Percentiles rank a stretch among this genome's conserved stretches.
Conservation (phyloP, 2,797 vertebrate genomes). For the Arnoldichthys spilopterus region DNA sequence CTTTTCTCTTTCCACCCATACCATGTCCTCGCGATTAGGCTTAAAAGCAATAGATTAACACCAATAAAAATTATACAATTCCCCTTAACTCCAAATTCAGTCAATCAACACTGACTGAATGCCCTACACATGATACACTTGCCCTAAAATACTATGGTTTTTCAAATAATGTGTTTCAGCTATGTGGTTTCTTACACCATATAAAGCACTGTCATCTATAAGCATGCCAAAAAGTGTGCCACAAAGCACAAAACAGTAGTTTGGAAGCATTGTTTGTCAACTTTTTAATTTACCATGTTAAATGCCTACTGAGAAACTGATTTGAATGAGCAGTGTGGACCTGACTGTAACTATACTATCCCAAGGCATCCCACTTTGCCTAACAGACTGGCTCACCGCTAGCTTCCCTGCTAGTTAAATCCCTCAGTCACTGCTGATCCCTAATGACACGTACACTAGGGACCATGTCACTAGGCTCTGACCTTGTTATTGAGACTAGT, state of each 20-base stretch:
- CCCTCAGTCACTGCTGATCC: conserved; percentile 4
- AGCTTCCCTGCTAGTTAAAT: background rate
- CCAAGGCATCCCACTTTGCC: background rate
- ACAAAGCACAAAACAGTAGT: background rate
- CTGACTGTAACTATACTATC: background rate
- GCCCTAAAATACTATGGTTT: background rate
- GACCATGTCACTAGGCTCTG: background rate
- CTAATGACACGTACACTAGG: background rate
- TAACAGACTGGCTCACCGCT: background rate
- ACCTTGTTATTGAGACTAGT: conserved; percentile 1
- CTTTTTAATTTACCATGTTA: background rate
- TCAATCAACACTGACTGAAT: too few relatives aligned
- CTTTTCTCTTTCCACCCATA: background rate
- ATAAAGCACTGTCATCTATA: background rate
- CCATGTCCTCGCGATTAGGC: too few relatives aligned
- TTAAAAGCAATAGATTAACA: too few relatives aligned
- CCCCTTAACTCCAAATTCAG: too few relatives aligned
- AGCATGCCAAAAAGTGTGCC: background rate
- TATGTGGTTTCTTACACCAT: background rate
- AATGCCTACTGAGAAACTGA: background rate
- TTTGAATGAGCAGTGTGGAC: background rate
- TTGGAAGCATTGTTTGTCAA: background rate
- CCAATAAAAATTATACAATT: too few relatives aligned
- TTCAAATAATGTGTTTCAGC: background rate
- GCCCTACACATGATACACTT: background rate